Evolutionary conservation across 2,113 vertebrate species (phyloP), one percentile per base, ranked within the genome.

Genomic region (Plectropomus leopardus): DNA sequence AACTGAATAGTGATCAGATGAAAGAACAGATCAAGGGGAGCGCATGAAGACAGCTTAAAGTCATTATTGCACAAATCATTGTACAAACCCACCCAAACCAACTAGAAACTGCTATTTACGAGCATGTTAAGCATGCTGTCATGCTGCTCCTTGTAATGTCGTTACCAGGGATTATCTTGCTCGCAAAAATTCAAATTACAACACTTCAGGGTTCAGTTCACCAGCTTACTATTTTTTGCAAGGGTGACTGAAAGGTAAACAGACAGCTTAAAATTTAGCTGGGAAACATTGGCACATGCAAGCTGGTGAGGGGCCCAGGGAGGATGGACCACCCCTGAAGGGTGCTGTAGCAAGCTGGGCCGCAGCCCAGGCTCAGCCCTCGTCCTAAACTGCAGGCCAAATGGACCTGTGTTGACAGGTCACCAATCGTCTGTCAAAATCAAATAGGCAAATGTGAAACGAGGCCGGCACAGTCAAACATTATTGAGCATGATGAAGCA

Each of bases 261-360:
- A 88, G 82, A 53, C 73, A 71, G 79, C 71, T 86, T 80, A 81
- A 84, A 78, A 32, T 60, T 58, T 45, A 53, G 79, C 74, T 84
- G 59, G 48, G 72, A 89, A 87, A 80, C 34, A 40, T n/a, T 85
- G 87, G 83, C 88, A 74, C 42, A 61, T 80, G 59, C 45, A 57
- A 72, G 71, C 24, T 58, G 69, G 44, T 69, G 45, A 85, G 73
- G 50, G 79, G 82, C 72, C 84, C 54, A 13, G 61, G 23, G 14
- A 73, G 82, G 77, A 40, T 40, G 69, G 85, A 90, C 89, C 88
- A 88, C 86, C 84, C 70, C 42, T 72, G 64, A 78, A 78, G 69
- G 70, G 58, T 48, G 58, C 73, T 67, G 65, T 11, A 68, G 54
- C 28, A 72, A 57, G 45, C 69, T 72, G 58, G 72, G 76, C 55